Base-by-base conservation (phyloP, 2,797 vertebrate species). In the Otolemur crassicaudatus region DNA sequence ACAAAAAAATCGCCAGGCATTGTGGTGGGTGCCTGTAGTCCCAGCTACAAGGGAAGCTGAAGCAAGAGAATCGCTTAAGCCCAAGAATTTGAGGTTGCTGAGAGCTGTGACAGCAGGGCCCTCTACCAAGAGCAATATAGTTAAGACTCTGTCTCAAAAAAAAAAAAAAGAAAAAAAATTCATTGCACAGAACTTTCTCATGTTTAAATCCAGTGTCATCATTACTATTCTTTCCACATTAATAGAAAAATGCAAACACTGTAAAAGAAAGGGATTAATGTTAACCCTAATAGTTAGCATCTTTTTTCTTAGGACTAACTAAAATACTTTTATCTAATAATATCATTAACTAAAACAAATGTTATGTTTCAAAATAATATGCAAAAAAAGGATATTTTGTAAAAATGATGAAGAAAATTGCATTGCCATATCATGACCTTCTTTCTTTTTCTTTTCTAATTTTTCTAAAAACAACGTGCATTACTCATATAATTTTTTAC, bases 401-500 rank as follows among this genome's bases (percentile, higher is more conserved):
- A 91, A 96, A 94, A 96, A 88, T 23, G 56, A 69, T 8, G 40
- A 79, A 90, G 20, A 79, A 85, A 88, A 90, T 7, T 88, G 4
- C 20, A 6, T 67, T 43, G 1, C 5, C 63, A 87, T 76, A 81
- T 80, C 27, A 49, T 67, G 6, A 72, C 87, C 3, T 46, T 84
- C 86, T 88, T 80, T 43, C 37, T 58, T 92, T 37, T 88, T 70
- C 27, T 58, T 90, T 90, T 87, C 13, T 72, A 75, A 84, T 76
- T 87, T 96, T 90, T 46, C n/a, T 88, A 31, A 85, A 89, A 70
- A 34, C 60, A 86, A 40, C 2, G 60, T 25, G n/a, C 3, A 70
- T 65, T 90, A 70, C 19, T 69, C 7, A 96, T 80, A 46, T 49
- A 87, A 75, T 22, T 92, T 77, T 93, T 87, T 43, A 88, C 73